Base-by-base conservation (phyloP, 2,797 vertebrate species). In the Thripadectes ignobilis region DNA sequence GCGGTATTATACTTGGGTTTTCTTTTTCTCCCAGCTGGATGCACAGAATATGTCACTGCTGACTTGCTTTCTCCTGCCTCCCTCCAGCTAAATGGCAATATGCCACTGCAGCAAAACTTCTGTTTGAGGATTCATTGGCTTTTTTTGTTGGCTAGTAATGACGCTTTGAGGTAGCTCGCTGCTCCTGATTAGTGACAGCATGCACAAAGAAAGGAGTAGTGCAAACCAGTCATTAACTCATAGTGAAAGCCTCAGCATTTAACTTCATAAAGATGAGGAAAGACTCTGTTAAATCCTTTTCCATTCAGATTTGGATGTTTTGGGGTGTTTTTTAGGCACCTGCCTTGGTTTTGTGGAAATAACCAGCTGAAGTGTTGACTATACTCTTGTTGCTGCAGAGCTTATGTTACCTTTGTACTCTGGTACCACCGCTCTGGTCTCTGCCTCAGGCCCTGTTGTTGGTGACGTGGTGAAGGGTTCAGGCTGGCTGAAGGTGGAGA, bases 81-180 rank as follows among this genome's bases (percentile, higher is more conserved):
- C 96, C 93, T 95, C 92, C 67, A 97, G 94, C 89, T 92, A 97
- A 97, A 97, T 96, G 96, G 96, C 96, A 97, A 85, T 87, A 75
- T 97, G 96, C 97, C 97, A 97, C 91, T 87, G 73, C 76, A 96
- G 96, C 96, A 97, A 97, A 97, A 94, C 93, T 96, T 96, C 75
- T 93, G 85, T 92, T 96, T 93, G 85, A 91, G 86, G 96, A 96
- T 92, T 91, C 79, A 93, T 95, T 85, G 96, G 68, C 94, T 88
- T 95, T 96, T 96, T 96, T 89, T 95, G 96, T 95, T 86, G 95
- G 83, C 79, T 89, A 88, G 7, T 95, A 96, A 96, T 90, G 83
- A 96, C 93, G 92, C 89, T 91, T 96, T 94, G 90, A 95, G 93
- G 95, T 95, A 88, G 86, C 67, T 95, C 41, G 4, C 78, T 93